Evolutionary conservation across 2,888 invertebrate species (phyloP).

Genomic region (Dicycla oo): DNA sequence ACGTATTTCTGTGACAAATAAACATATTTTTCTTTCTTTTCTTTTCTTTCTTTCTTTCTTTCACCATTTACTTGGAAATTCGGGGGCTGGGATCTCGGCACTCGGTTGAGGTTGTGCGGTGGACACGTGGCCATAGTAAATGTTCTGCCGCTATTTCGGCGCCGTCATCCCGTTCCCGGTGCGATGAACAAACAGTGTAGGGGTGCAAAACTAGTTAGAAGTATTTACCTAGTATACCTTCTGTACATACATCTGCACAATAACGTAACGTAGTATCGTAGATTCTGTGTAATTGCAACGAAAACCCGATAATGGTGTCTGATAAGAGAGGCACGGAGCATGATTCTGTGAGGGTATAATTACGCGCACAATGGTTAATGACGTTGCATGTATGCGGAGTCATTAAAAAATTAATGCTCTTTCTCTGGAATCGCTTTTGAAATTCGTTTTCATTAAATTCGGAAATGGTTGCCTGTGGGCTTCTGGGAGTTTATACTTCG

Average conservation of each 20-base stretch:
- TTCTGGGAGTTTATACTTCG: conserved; percentile 12
- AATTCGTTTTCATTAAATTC: conserved; percentile 36
- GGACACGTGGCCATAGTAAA: no score
- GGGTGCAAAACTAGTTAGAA: no score
- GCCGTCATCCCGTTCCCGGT: no score
- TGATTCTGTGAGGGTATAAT: conserved; percentile 53
- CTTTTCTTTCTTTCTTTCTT: no score
- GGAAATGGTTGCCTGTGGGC: conserved; percentile 3
- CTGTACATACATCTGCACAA: conserved; percentile 15
- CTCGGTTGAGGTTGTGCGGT: no score
- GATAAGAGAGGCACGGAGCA: conserved; percentile 50
- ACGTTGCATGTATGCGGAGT: conserved; percentile 34
- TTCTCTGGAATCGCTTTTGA: conserved; percentile 25
- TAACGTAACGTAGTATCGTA: conserved; percentile 40
- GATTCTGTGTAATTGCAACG: conserved; percentile 70
- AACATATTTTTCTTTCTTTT: no score
- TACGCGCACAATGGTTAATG: conserved; percentile 53
- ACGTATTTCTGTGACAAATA: no score
- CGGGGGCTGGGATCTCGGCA: no score
- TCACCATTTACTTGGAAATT: no score
- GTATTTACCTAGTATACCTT: conserved; percentile 21
- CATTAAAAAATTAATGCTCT: conserved; percentile 48
- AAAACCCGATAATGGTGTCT: conserved; percentile 66
- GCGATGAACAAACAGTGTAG: no score
- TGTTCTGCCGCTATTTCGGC: no score